phyloP scores from a whole-genome alignment of 2,113 vertebrate genomes.

The Phasianus colchicus region DNA sequence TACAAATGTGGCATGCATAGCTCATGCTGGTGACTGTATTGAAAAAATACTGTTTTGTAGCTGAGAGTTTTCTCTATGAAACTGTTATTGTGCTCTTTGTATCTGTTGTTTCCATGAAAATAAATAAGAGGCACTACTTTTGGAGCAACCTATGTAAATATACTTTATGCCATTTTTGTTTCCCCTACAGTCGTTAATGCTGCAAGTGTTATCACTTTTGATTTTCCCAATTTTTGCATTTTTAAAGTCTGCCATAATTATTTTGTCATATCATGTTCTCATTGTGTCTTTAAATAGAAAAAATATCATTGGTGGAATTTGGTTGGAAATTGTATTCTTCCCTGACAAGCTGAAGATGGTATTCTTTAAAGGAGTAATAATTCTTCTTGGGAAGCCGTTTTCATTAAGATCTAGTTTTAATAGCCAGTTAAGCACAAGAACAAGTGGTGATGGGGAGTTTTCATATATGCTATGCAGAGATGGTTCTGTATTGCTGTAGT shows the following conservation, averaged over 20 bases:
- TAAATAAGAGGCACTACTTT: too few species aligned
- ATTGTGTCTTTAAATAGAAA: conserved; percentile 35
- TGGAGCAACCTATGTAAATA: not conserved
- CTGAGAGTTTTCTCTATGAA: too few species aligned
- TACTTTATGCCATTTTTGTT: conserved; percentile 57
- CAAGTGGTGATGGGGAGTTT: not conserved
- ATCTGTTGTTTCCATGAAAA: too few species aligned
- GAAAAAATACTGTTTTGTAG: too few species aligned
- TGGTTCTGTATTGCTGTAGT: not conserved
- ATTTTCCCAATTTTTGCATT: conserved; percentile 62
- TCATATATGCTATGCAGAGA: accelerated
- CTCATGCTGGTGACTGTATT: too few species aligned
- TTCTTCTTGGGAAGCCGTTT: not conserved
- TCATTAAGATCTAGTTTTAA: conserved; percentile 5
- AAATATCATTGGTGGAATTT: conserved; percentile 12
- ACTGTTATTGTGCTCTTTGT: too few species aligned
- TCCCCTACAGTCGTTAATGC: conserved; percentile 37
- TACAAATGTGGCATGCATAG: too few species aligned
- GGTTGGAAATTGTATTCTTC: conserved; percentile 47
- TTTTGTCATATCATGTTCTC: conserved; percentile 31
- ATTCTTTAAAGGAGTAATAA: not conserved
- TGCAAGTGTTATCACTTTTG: conserved; percentile 57
- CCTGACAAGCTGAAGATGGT: conserved; percentile 34
- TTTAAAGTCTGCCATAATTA: conserved; percentile 40
- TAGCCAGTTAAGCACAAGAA: not conserved